Conservation (phyloP, 2,113 vertebrate genomes). For the Callospermophilus lateralis region DNA sequence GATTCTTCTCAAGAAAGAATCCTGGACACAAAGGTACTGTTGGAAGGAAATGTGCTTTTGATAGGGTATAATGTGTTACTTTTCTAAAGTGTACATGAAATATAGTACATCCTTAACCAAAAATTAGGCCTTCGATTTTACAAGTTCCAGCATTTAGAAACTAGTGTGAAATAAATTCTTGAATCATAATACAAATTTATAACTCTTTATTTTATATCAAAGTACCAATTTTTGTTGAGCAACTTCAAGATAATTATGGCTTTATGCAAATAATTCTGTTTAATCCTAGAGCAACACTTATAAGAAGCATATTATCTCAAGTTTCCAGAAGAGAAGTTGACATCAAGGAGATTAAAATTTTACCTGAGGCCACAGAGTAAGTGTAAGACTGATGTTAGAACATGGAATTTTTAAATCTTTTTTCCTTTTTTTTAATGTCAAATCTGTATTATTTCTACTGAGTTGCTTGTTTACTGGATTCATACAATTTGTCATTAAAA, state of each 20-base stretch:
- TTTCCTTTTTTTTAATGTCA: background rate
- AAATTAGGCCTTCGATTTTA: background rate
- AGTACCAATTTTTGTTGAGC: conserved; percentile 34
- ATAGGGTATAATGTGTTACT: background rate
- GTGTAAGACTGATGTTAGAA: background rate
- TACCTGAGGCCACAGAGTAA: background rate
- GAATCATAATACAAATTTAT: background rate
- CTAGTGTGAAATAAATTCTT: background rate
- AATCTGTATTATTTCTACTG: conserved; percentile 14
- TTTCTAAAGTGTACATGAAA: background rate
- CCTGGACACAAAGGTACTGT: background rate
- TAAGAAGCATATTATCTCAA: conserved; percentile 36
- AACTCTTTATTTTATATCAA: background rate
- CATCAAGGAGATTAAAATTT: conserved; percentile 50
- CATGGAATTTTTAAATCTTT: background rate
- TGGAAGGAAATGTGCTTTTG: background rate
- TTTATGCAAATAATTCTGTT: conserved; percentile 33
- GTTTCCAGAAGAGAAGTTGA: conserved; percentile 40
- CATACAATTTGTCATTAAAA: conserved; percentile 18
- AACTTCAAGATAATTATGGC: conserved; percentile 33
- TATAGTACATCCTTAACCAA: background rate
- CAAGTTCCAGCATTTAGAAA: background rate
- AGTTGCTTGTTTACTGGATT: conserved; percentile 35
- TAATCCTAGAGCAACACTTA: conserved; percentile 1
- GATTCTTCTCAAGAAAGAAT: background rate